Percentiles rank a stretch among this genome's conserved stretches.
Conservation (phyloP, 2,797 vertebrate species). For the Dipus sagitta region DNA sequence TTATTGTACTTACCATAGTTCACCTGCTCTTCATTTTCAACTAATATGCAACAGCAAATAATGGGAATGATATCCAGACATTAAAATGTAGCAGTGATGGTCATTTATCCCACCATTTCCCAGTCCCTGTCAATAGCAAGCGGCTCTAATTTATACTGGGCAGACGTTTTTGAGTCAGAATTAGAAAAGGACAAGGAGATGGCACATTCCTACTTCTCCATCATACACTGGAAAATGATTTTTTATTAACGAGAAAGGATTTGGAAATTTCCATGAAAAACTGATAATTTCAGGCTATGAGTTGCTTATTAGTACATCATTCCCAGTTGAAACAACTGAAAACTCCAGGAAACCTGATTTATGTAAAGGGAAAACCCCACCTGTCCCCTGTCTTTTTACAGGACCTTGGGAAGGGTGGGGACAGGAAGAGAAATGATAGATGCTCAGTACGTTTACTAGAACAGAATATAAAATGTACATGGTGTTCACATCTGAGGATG, state of each 20-base stretch:
- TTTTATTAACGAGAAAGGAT: slow-evolving; percentile 67
- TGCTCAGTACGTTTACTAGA: slow-evolving; percentile 3
- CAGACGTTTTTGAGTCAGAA: neutral
- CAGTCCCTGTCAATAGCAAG: neutral
- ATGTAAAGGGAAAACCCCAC: slow-evolving; percentile 72
- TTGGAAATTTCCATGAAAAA: slow-evolving; percentile 76
- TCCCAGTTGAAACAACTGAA: slow-evolving; percentile 72
- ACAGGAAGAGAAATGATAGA: slow-evolving; percentile 68
- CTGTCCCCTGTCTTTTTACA: slow-evolving; percentile 69
- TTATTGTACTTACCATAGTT: neutral
- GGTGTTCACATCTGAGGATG: neutral
- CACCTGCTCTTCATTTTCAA: neutral
- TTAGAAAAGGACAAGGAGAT: neutral
- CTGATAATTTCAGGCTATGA: slow-evolving; percentile 68
- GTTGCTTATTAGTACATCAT: slow-evolving; percentile 61
- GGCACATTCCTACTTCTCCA: neutral
- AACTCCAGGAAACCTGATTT: slow-evolving; percentile 68
- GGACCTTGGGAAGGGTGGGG: slow-evolving; percentile 63
- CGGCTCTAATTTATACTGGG: neutral
- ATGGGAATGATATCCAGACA: slow-evolving; percentile 1
- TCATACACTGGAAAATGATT: slow-evolving; percentile 63
- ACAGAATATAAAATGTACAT: slow-evolving; percentile 44
- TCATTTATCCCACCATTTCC: neutral
- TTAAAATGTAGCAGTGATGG: neutral
- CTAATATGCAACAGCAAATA: neutral